Conservation (phyloP, 1,140 invertebrate species). For the Aphaenogaster floridana region DNA sequence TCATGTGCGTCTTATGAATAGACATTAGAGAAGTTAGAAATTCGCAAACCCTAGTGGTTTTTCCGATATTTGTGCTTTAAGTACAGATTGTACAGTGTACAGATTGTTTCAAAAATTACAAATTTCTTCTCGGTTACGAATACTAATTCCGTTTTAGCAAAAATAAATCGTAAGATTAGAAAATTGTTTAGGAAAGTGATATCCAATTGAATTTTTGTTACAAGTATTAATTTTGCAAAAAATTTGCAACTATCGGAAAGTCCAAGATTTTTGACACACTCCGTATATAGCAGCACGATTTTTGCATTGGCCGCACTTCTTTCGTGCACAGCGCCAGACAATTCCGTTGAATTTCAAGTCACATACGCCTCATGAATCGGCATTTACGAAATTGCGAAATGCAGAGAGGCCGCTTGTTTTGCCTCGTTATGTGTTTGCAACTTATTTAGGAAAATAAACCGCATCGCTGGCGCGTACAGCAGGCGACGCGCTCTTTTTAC, state of each 20-base stretch:
- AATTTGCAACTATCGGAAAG: background rate
- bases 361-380: conserved; percentile 46
- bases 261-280: background rate
- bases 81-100: background rate
- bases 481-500: conserved; percentile 8
- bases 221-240: background rate
- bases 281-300: background rate
- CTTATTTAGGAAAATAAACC: conserved; percentile 54
- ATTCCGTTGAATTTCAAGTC: conserved; percentile 53
- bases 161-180: background rate
- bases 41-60: background rate
- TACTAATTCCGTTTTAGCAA: background rate
- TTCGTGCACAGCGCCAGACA: conserved; percentile 18
- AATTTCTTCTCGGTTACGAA: background rate
- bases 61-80: conserved; percentile 18
- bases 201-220: conserved; percentile 1
- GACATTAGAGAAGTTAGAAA: conserved; percentile 41
- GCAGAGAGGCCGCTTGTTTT: background rate
- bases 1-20: conserved; percentile 40
- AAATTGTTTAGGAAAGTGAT: background rate
- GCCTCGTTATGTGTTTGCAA: conserved; percentile 13
- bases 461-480: background rate
- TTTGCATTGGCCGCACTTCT: conserved; percentile 19
- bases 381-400: conserved; percentile 56
- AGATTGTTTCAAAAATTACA: background rate